Base-by-base conservation (phyloP, 2,113 vertebrate genomes). In the Callipepla squamata region DNA sequence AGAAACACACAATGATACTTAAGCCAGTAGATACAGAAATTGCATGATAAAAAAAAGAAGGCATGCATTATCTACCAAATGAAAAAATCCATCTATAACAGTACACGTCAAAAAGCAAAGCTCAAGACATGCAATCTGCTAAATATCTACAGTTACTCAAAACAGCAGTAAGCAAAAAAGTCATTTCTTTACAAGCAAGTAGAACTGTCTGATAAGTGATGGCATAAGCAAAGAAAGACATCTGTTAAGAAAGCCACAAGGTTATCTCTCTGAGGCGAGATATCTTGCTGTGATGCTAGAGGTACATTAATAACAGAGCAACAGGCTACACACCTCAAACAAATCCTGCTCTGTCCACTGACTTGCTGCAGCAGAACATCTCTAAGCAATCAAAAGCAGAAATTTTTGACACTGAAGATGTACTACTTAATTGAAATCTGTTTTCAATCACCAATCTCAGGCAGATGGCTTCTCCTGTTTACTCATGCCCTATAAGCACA, bases 401-500 rank as follows among this genome's bases (percentile, higher is more conserved):
- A 68, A 59, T 30, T n/a, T 15, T 32, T 42, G 12, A 55, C 20
- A 58, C 26, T 74, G 53, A 72, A 85, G 57, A 88, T 32, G 30
- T 10, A 12, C 45, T 45, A 68, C 11, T 48, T 84, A 85, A 90
- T 80, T 74, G 88, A 91, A 90, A 90, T 21, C 19, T 88, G 51
- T 70, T 93, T 85, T 80, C 80, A 74, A n/a, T 19, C 34, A 78
- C 34, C 38, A 80, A 16, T 17, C 36, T 63, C 77, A 3, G 2
- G 65, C 47, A 91, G 79, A 95, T 80, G 59, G 89, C 42, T 89
- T 85, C 55, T 69, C 32, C 73, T 48, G 44, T 74, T 92, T 38
- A 61, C 38, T 38, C 80, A 80, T 8, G 14, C 34, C 65, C 73
- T 80, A 36, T 58, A 76, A 89, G 89, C 40, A 63, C 26, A 92